Conservation (phyloP, 2,888 invertebrate species). For the Drosophila parthenogenetica region DNA sequence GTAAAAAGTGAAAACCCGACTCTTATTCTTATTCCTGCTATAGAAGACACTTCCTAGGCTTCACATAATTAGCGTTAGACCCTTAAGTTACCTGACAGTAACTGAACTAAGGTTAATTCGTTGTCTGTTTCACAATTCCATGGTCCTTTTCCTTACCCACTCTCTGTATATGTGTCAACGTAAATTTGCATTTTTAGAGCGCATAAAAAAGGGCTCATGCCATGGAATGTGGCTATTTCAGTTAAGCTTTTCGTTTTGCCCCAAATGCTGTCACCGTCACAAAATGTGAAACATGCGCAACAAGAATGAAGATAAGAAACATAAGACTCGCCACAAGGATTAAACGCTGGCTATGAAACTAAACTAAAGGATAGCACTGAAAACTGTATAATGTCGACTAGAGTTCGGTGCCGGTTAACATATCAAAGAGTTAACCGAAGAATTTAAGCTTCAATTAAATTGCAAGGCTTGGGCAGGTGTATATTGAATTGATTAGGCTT, state of each 20-base stretch:
- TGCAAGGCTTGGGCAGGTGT: not conserved
- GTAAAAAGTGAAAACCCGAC: constrained; percentile 43
- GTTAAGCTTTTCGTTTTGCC: constrained; percentile 15
- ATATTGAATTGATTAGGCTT: constrained; percentile 3
- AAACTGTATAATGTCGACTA: not conserved
- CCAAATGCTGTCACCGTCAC: constrained; percentile 27
- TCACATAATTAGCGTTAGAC: constrained; percentile 71
- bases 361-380: constrained; percentile 2
- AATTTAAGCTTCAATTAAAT: not conserved
- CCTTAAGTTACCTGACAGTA: constrained; percentile 49
- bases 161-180: constrained; percentile 33
- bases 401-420: not conserved
- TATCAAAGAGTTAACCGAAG: constrained; percentile 11
- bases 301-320: constrained; percentile 47
- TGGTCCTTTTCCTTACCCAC: constrained; percentile 1
- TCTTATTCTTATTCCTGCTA: constrained; percentile 8
- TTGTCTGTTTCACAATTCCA: constrained; percentile 26
- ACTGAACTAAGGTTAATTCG: constrained; percentile 12
- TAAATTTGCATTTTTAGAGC: constrained; percentile 75
- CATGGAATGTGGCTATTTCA: constrained; percentile 36
- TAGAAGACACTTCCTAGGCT: constrained; percentile 63
- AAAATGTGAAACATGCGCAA: constrained; percentile 65
- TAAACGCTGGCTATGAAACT: constrained; percentile 30
- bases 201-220: constrained; percentile 57
- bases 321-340: constrained; percentile 51